Percentiles rank a stretch among this genome's conserved stretches.
phyloP scores from a whole-genome alignment of 2,797 vertebrate species.

The Acipenser transmontanus region DNA sequence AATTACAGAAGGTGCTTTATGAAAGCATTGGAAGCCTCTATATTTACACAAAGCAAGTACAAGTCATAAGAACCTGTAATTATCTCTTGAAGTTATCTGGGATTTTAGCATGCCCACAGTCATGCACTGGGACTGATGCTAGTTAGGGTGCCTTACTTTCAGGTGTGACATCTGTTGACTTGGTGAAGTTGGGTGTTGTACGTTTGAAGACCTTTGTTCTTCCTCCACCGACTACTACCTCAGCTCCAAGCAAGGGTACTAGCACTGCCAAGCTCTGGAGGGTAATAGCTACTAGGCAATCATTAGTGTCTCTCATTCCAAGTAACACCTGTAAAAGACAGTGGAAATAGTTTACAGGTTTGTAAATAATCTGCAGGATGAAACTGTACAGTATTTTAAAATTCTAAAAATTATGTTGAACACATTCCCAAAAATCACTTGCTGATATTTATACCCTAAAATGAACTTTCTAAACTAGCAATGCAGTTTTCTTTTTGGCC shows the following conservation, averaged over 20 bases:
- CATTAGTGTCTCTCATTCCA: conserved; percentile 87
- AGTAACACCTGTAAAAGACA: conserved; percentile 71
- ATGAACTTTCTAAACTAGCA: neutral
- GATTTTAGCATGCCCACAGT: neutral
- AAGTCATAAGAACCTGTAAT: neutral
- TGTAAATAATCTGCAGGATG: too few species aligned
- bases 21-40: neutral
- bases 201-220: conserved; percentile 92
- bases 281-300: conserved; percentile 82
- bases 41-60: neutral
- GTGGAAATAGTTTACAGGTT: neutral
- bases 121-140: neutral
- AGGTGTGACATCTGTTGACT: conserved; percentile 78
- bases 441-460: neutral
- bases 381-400: neutral
- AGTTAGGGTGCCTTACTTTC: conserved; percentile 68
- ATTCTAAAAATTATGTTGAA: neutral
- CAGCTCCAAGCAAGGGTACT: conserved; percentile 87
- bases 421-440: neutral
- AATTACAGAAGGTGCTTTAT: neutral
- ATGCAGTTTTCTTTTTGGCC: too few species aligned
- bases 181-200: conserved; percentile 85
- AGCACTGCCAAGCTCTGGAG: conserved; percentile 87
- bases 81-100: neutral
- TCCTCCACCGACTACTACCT: conserved; percentile 91